phyloP scores from a whole-genome alignment of 2,888 invertebrate genomes.

The Orthosia incerta region DNA sequence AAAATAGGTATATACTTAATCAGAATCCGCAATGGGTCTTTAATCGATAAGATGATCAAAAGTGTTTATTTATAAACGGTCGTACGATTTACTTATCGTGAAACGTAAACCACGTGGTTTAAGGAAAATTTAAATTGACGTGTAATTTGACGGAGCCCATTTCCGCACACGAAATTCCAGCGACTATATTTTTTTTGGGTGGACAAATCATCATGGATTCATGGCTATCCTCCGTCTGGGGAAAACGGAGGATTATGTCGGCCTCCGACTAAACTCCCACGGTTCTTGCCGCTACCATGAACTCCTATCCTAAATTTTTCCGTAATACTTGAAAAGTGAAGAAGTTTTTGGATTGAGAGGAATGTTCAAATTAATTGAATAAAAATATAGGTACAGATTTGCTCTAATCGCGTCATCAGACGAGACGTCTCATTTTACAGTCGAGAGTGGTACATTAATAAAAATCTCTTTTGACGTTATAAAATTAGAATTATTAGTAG shows the following conservation, averaged over 20 bases:
- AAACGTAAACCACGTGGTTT: constrained; percentile 7
- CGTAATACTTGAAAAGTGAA: background rate
- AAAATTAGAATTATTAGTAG: constrained; percentile 54
- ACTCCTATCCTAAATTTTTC: background rate
- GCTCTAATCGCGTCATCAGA: constrained; percentile 16
- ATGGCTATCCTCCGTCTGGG: too few species aligned
- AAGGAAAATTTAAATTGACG: background rate
- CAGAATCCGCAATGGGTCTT: constrained; percentile 8
- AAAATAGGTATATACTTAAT: constrained; percentile 13
- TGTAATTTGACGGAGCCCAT: background rate
- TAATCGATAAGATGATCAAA: constrained; percentile 39
- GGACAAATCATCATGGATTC: too few species aligned
- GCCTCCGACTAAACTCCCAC: too few species aligned
- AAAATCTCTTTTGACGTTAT: constrained; percentile 34
- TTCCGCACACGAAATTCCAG: background rate
- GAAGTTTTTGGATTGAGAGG: constrained; percentile 1
- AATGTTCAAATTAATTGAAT: constrained; percentile 20
- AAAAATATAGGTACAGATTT: constrained; percentile 13
- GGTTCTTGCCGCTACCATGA: too few species aligned
- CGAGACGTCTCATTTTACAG: constrained; percentile 20
- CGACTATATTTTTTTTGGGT: too few species aligned
- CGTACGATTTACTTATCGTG: constrained; percentile 21
- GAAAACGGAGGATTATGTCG: too few species aligned
- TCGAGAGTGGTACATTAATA: constrained; percentile 46
- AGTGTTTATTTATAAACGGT: constrained; percentile 11